Evolutionary conservation across 53 echinoderm and acorn worm genomes (phyloP).

Genomic region (Paelopatides confundens): DNA sequence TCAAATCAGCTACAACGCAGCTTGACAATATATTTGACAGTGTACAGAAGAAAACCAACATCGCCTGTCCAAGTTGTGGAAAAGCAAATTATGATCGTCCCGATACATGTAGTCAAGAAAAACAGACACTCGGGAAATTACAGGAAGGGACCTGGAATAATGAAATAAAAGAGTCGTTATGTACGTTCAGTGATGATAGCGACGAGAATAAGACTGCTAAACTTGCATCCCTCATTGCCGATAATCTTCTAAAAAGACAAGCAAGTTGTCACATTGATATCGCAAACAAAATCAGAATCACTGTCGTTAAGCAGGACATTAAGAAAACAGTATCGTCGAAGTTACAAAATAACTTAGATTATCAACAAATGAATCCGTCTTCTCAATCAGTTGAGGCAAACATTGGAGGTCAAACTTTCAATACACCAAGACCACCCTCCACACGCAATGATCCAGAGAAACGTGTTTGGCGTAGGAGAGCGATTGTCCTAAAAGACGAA

Average conservation of each 20-base stretch:
- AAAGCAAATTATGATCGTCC: not conserved
- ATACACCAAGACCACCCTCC: not conserved
- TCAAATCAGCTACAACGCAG: not conserved
- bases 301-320: too few species aligned
- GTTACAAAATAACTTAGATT: too few species aligned
- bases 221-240: not conserved
- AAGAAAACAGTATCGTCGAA: too few species aligned
- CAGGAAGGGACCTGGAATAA: not conserved
- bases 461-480: not conserved
- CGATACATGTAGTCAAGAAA: not conserved
- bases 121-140: not conserved
- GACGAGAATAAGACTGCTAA: too few species aligned
- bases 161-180: not conserved
- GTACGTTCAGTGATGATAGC: not conserved
- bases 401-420: not conserved
- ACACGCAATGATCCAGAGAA: not conserved
- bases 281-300: not conserved
- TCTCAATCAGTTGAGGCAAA: not conserved
- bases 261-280: not conserved
- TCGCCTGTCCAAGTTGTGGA: not conserved
- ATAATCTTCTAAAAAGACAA: not conserved
- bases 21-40: not conserved
- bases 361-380: not conserved
- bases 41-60: not conserved
- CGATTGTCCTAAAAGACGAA: not conserved